Percentiles rank a stretch among this genome's conserved stretches.
These are phyloP conservation scores for Orchesella flavescens DNA, from an alignment of 2,888 invertebrate genomes.

Conservation along the genomic window DNA sequence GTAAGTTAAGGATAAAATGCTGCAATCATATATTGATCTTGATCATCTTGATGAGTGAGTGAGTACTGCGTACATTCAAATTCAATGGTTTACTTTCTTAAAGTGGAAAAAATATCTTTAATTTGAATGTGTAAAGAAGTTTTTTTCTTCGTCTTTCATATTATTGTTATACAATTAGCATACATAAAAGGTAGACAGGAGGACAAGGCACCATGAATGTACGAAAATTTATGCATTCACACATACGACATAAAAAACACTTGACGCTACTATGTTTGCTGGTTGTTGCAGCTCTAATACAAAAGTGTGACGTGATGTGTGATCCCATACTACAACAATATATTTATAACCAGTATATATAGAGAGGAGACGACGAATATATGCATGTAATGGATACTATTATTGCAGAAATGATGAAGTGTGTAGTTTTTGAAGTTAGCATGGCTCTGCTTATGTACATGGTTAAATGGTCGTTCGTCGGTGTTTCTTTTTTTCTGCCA, in stretches of 20 bases:
- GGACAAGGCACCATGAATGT: constrained; percentile 19
- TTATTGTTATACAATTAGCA: constrained; percentile 29
- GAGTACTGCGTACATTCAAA: neutral
- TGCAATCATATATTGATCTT: constrained; percentile 8
- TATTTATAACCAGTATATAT: too few relatives aligned
- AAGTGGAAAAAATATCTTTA: constrained; percentile 15
- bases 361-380: too few relatives aligned
- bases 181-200: constrained; percentile 29
- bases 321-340: too few relatives aligned
- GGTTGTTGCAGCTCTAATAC: neutral
- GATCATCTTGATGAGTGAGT: constrained; percentile 21
- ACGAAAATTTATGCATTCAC: constrained; percentile 26
- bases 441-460: too few relatives aligned
- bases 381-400: neutral
- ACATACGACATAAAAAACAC: constrained; percentile 18
- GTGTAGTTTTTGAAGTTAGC: neutral
- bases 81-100: constrained; percentile 17
- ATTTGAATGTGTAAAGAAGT: constrained; percentile 23
- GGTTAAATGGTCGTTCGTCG: neutral
- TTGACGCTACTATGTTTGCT: neutral
- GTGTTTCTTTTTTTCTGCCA: constrained; percentile 14
- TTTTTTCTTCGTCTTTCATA: constrained; percentile 11
- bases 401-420: neutral
- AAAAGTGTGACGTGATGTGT: neutral
- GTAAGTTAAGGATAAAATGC: constrained; percentile 10